Base-by-base conservation (phyloP, 2,888 invertebrate species). In the Troglohyphantes excavatus region DNA sequence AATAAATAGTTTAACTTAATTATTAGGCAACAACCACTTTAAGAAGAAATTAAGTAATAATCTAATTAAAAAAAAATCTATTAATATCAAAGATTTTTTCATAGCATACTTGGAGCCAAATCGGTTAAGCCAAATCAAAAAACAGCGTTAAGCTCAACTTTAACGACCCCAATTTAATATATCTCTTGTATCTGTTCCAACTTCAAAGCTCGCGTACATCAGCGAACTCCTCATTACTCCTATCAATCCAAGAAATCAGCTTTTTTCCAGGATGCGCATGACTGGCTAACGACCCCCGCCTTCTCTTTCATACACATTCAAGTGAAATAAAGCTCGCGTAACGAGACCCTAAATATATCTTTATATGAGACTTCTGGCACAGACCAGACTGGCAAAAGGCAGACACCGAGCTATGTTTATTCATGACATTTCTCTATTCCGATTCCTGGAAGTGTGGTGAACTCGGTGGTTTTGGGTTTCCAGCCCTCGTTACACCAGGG, bases 371-470 rank as follows among this genome's bases (percentile, higher is more conserved):
- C 7, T 53, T 17, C 53, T n/a, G n/a, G n/a, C 53, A 53, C 53
- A 53, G 53, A 53, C 17, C n/a, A 46, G 46, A 33, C 46, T 46
- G n/a, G 33, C 33, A 33, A 33, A 33, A 3, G 9, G 33, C 33
- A 46, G 13, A 46, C 46, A 13, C 17, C 46, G 17, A 53, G 53
- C n/a, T 5, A 53, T 53, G 53, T 53, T 2, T 53, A 53, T 53
- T 53, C 53, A 53, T 53, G 53, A n/a, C 39, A 13, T 63, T 63
- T 63, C n/a, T 63, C 23, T 63, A n/a, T n/a, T 65, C 17, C 11
- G 11, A 61, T 33, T 76, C 61, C 61, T 19, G 33, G 78, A 78
- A 78, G 39, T 43, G 33, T 78, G 65, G 65, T 63, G 39, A 33
- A 21, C 59, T 21, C 29, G 21, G 23, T 29, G 75, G 78, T 65